Evolutionary conservation across 2,888 invertebrate species (phyloP).

Genomic region (Galerucella calmariensis): DNA sequence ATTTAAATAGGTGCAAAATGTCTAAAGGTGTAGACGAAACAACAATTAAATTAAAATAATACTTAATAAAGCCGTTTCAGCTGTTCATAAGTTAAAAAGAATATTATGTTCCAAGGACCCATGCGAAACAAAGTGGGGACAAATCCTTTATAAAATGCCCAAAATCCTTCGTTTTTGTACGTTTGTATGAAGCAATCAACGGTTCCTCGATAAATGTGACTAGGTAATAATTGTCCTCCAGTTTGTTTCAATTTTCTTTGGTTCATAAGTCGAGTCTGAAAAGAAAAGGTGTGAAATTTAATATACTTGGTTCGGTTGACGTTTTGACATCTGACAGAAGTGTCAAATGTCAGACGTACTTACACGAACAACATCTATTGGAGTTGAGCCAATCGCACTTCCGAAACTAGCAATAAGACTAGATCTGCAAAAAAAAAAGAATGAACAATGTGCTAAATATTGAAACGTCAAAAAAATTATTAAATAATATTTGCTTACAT

Average conservation of each 20-base stretch:
- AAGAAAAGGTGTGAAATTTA: constrained; percentile 44
- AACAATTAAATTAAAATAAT: constrained; percentile 26
- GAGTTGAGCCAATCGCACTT: constrained; percentile 93
- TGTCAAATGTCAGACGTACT: constrained; percentile 56
- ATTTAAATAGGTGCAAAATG: constrained; percentile 15
- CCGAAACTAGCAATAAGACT: constrained; percentile 92
- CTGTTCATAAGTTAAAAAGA: constrained; percentile 94
- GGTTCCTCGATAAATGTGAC: constrained; percentile 82
- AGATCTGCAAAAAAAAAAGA: constrained; percentile 70
- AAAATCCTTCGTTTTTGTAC: constrained; percentile 85
- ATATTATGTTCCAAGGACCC: constrained; percentile 98
- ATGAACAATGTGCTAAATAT: too few species aligned
- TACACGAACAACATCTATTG: constrained; percentile 92
- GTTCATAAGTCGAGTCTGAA: constrained; percentile 94
- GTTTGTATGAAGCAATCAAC: constrained; percentile 78
- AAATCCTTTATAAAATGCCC: constrained; percentile 94
- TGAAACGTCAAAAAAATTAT: too few species aligned
- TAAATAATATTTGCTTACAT: constrained; percentile 69
- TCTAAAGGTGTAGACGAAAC: constrained; percentile 9
- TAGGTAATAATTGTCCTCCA: constrained; percentile 65
- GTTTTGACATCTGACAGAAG: too few species aligned
- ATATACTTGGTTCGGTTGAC: background rate
- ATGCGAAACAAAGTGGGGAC: constrained; percentile 95
- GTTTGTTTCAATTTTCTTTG: constrained; percentile 73
- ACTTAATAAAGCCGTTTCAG: constrained; percentile 77